These are phyloP conservation scores for Nemoura dubitans DNA, from an alignment of 2,888 invertebrate genomes.

Conservation along the genomic window DNA sequence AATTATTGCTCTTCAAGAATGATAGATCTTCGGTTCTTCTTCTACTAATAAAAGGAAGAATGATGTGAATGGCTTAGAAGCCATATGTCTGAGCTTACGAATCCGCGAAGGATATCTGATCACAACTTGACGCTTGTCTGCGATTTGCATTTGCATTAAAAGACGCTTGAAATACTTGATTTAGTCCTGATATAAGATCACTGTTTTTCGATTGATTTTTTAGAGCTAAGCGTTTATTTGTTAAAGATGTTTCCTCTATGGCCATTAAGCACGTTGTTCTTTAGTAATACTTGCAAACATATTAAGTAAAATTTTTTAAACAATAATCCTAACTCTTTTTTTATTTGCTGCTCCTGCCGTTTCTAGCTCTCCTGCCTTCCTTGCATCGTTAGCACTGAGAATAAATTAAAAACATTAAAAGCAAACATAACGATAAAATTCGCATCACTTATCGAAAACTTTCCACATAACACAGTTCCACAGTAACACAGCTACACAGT, in stretches of 20 bases:
- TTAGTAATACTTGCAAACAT: too few relatives aligned
- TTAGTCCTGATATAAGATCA: not conserved
- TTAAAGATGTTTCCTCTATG: too few relatives aligned
- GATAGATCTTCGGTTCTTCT: slow-evolving; percentile 26
- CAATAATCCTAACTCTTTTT: too few relatives aligned
- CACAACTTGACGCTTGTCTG: not conserved
- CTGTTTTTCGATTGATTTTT: not conserved
- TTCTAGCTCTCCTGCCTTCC: too few relatives aligned
- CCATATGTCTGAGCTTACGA: not conserved
- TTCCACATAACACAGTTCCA: not conserved
- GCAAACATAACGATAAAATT: not conserved
- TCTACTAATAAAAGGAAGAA: not conserved
- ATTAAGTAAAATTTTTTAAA: too few relatives aligned
- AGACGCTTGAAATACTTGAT: not conserved
- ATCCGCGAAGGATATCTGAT: not conserved
- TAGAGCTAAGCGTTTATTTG: not conserved
- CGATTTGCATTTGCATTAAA: not conserved
- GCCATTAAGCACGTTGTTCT: too few relatives aligned
- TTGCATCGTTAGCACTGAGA: not conserved
- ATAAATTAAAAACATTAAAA: not conserved
- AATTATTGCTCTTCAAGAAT: slow-evolving; percentile 29
- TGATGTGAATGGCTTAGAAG: not conserved
- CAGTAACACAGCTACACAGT: too few relatives aligned
- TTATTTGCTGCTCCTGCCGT: too few relatives aligned
- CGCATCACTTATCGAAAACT: not conserved